Evolutionary conservation across 2,797 vertebrate genomes (phyloP).

Genomic region (Melanogrammus aeglefinus): DNA sequence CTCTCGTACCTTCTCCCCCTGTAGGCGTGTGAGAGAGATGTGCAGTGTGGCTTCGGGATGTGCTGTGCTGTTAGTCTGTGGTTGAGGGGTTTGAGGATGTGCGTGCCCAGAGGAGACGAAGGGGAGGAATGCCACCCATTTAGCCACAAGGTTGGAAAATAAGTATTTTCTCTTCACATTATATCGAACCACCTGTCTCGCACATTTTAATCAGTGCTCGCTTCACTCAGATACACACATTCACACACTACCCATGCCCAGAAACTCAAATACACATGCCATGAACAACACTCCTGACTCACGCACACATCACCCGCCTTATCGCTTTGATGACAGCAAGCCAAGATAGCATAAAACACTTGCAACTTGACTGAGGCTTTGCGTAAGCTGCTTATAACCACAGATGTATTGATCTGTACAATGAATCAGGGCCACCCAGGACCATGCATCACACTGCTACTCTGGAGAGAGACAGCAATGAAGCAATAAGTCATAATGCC

Average conservation of each 20-base stretch:
- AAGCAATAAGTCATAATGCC: conserved; percentile 42
- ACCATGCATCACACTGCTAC: conserved; percentile 54
- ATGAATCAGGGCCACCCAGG: conserved; percentile 33
- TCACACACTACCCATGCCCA: background rate
- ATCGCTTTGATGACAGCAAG: conserved; percentile 4
- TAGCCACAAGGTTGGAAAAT: conserved; percentile 83
- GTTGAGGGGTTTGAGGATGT: conserved; percentile 87
- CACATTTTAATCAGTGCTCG: background rate
- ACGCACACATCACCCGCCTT: background rate
- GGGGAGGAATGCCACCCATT: conserved; percentile 88
- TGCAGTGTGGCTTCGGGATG: conserved; percentile 82
- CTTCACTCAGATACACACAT: background rate
- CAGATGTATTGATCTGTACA: conserved; percentile 59
- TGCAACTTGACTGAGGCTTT: conserved; percentile 46
- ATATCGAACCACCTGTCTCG: background rate
- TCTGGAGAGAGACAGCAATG: conserved; percentile 31
- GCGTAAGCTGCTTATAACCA: conserved; percentile 64
- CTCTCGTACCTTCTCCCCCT: background rate
- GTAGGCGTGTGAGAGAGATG: conserved; percentile 86
- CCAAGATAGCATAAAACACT: conserved; percentile 43
- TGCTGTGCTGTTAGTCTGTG: conserved; percentile 92
- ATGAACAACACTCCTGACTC: background rate
- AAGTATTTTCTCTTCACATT: conserved; percentile 7
- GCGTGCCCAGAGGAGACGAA: conserved; percentile 81
- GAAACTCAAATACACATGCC: background rate